Conservation (phyloP, 2,113 vertebrate genomes). For the Pipa parva region DNA sequence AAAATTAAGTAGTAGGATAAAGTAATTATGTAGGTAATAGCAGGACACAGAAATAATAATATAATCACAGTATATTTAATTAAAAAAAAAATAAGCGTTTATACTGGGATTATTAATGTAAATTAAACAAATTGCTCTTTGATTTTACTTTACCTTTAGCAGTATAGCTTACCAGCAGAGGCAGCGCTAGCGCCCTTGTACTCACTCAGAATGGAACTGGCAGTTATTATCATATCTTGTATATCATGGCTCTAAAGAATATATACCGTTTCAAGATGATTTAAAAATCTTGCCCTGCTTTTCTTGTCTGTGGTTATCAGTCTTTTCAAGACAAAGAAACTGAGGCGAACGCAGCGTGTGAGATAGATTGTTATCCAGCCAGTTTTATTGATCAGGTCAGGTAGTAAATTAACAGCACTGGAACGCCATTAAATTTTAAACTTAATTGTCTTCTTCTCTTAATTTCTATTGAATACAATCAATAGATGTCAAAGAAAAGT, state of each 20-base stretch:
- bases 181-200: too few relatives aligned
- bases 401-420: slow-evolving; percentile 73
- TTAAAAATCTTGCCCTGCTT: slow-evolving; percentile 35
- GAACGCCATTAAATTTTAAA: slow-evolving; percentile 71
- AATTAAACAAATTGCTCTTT: too few relatives aligned
- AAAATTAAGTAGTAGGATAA: too few relatives aligned
- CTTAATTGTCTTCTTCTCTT: slow-evolving; percentile 74
- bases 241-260: not conserved
- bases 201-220: not conserved
- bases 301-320: slow-evolving; percentile 51
- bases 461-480: slow-evolving; percentile 71
- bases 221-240: not conserved
- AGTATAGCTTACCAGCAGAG: too few relatives aligned
- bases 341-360: slow-evolving; percentile 43
- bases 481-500: slow-evolving; percentile 67
- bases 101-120: too few relatives aligned
- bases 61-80: too few relatives aligned
- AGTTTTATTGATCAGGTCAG: slow-evolving; percentile 66
- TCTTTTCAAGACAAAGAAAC: slow-evolving; percentile 53
- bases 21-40: too few relatives aligned
- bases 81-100: too few relatives aligned
- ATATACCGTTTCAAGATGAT: slow-evolving; percentile 45
- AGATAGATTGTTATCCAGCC: slow-evolving; percentile 61
- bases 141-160: too few relatives aligned
- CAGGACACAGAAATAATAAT: too few relatives aligned